A percentile compares a stretch with the other conserved stretches of the same genome.
These are phyloP conservation scores for Squalus acanthias DNA, from an alignment of 2,797 vertebrate genomes.

Conservation along the genomic window DNA sequence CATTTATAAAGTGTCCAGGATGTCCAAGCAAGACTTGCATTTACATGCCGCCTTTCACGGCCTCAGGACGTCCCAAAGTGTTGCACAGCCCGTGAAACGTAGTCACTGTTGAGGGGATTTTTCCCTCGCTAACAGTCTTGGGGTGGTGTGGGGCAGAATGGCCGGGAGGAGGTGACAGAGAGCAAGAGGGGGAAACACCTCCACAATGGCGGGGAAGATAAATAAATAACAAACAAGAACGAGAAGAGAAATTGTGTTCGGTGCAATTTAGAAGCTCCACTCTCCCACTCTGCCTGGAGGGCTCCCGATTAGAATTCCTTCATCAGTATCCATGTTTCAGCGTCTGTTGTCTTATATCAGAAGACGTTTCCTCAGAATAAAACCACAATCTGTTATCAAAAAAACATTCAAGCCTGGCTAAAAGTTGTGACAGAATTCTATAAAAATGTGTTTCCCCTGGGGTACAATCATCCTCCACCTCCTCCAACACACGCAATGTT, in stretches of 20 bases:
- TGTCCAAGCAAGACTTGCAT: background rate
- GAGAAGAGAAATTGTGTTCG: background rate
- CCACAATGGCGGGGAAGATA: background rate
- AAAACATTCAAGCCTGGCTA: background rate
- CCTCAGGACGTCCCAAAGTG: background rate
- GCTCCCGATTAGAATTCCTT: background rate
- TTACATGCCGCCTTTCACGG: background rate
- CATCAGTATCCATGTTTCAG: background rate
- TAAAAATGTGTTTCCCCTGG: background rate
- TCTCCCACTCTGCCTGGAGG: background rate
- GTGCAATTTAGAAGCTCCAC: background rate
- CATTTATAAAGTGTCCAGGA: background rate
- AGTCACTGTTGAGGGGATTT: background rate
- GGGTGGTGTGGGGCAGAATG: background rate
- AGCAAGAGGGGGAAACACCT: background rate
- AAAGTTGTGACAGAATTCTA: background rate
- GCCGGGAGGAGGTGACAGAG: background rate
- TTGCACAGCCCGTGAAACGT: no score
- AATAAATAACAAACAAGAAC: background rate
- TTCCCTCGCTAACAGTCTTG: background rate
- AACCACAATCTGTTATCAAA: background rate
- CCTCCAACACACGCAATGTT: background rate
- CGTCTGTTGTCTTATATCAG: background rate
- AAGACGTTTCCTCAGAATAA: background rate
- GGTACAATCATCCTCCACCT: background rate